phyloP scores from a whole-genome alignment of 2,113 vertebrate genomes.

The Seriola aureovittata region DNA sequence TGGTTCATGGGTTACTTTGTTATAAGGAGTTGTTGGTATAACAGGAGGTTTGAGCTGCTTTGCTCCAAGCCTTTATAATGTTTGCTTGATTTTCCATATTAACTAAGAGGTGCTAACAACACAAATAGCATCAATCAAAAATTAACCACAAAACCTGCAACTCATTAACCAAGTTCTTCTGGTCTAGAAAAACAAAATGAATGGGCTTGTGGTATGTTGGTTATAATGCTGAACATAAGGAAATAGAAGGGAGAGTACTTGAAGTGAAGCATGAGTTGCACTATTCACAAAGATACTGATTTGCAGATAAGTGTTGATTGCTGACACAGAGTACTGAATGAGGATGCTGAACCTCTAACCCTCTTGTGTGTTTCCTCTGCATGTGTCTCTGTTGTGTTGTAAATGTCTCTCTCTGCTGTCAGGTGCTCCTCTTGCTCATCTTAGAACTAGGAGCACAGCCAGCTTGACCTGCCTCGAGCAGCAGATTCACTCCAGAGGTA shows the following conservation, averaged over 20 bases:
- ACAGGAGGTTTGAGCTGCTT: neutral
- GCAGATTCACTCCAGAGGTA: conserved; percentile 97
- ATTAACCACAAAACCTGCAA: neutral
- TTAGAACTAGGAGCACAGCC: conserved; percentile 99
- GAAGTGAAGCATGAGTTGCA: conserved; percentile 23
- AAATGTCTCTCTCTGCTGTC: conserved; percentile 92
- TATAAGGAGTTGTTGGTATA: neutral
- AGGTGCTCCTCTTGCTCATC: conserved; percentile 97
- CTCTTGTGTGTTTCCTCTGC: conserved; percentile 60
- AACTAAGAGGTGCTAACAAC: neutral
- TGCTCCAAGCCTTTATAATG: neutral
- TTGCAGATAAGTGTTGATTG: conserved; percentile 17
- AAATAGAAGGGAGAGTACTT: neutral
- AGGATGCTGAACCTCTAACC: conserved; percentile 41
- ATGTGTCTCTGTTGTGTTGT: conserved; percentile 72
- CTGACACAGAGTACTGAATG: neutral
- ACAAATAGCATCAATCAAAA: neutral
- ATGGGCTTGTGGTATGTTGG: conserved; percentile 1
- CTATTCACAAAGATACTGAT: neutral
- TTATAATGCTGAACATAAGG: neutral
- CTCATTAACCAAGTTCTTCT: conserved; percentile 22
- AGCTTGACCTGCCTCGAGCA: conserved; percentile 97
- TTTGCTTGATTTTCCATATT: neutral
- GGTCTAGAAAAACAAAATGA: neutral
- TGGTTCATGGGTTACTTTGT: conserved; percentile 6